Base-by-base conservation (phyloP, 2,888 invertebrate species). In the Lasioglossum leucozonium region DNA sequence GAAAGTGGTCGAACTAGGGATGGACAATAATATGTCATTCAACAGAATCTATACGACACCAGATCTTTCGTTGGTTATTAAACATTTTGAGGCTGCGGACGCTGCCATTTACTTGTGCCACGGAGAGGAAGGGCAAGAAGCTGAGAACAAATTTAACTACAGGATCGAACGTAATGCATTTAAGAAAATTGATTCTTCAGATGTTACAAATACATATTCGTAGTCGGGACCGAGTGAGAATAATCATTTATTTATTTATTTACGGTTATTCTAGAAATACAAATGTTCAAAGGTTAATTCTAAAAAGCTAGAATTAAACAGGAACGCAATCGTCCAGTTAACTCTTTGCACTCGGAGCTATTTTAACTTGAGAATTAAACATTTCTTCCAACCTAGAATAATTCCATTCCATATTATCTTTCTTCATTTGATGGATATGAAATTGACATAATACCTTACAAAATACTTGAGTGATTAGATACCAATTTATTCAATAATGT, bases 31-130 rank as follows among this genome's bases (percentile, higher is more conserved):
- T 81, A 87, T 92, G 58, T 93, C 94, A 0, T 87, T 93, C 3
- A 96, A 95, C 87, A 93, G 95, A 90, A 91, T 96, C 34, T 93
- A 94, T 55, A 93, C 95, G 34, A 95, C 94, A 71, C 88, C 93
- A 0, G 95, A 96, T 18, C 95, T 95, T 87, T 95, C 95, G 44
- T 93, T 96, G 69, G 94, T 95, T 4, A 95, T 96, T 71, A 94
- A 93, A 81, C 93, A 95, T 86, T 92, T 96, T 30, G 90, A 93
- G 1, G 47, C 74, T 0, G 84, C 92, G 8, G 96, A 96, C 89
- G 91, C 94, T 4, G 96, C 96, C 0, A 93, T 96, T 88, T 96
- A 96, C 92, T 95, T 94, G 78, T 96, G 96, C 84, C 94, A 95
- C 84, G 95, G 95, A 26, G 89, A 93, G n/a, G 94, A 95, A 4